Evolutionary conservation across 1,140 invertebrate genomes (phyloP), one percentile per base, ranked within the genome.

Genomic region (Drosophila persimilis): DNA sequence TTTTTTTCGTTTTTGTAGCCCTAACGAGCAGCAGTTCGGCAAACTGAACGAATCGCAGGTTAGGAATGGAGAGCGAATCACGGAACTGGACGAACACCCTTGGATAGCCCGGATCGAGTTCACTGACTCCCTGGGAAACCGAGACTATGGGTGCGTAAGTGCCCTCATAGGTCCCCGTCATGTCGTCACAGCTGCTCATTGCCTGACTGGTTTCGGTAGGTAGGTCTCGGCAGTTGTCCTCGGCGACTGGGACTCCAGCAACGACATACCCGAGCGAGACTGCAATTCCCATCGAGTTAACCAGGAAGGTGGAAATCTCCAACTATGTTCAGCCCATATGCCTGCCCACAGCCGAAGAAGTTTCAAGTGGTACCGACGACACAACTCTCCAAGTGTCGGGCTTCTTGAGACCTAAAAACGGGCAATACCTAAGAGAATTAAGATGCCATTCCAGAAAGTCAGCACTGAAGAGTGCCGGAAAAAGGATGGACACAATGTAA

Each of bases 301-400:
- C 5, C 4, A 13, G 31, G 11, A 26, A 41, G 1, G 65, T 60
- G 11, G 24, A 44, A 17, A n/a, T 46, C 8, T 39, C 47, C 8
- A 65, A 71, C 9, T 47, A 50, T 3, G 43, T 71, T 8, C 67
- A 71, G 29, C 48, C 67, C 17, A 71, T 71, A 20, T 71, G 67
- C 54, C n/a, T 71, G 22, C 54, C 65, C 6, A 8, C 66, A 6
- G 46, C 11, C 0, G 46, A 58, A 9, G 46, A 47, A 24, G n/a
- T n/a, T 8, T 9, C 9, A 0, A 39, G 20, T 47, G 45, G 39
- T 9, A 2, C 29, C 4, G 31, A 22, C 9, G 24, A 35, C 20
- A 22, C 7, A 13, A 17, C 39, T 35, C 67, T 59, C 0, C 39
- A 11, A 1, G 17, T 71, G 9, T 13, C 24, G 1, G 67, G 67